Evolutionary conservation across 2,888 invertebrate genomes (phyloP), one percentile per base, ranked within the genome.

Genomic region (Chironomus riparius): DNA sequence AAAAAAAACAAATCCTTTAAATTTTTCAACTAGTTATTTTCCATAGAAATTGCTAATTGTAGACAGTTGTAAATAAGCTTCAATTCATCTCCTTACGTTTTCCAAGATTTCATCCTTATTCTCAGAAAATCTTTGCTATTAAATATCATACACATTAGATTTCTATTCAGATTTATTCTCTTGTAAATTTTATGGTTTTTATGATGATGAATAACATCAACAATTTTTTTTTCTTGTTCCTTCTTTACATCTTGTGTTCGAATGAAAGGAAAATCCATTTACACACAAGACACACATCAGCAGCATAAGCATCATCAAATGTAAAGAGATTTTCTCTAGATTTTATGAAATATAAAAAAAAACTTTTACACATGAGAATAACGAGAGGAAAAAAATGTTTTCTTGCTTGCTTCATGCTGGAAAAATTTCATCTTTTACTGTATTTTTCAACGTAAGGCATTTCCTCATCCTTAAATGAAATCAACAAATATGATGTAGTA

Each of bases 181-280:
- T 61, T 71, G 71, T 71, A 56, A 71, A 71, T 71, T 56, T 50
- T 71, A 71, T 24, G 71, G 71, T 71, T 71, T 65, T 65, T 71
- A 22, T 56, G 56, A 50, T 71, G 71, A 24, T 56, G 65, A 65
- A 24, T 13, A 65, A 38, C 38, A 38, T 38, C 38, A 38, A 38
- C 38, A 38, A n/a, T 28, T 28, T 38, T 38, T 38, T 38, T 38
- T 38, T 38, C 38, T 38, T 38, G 10, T 38, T 38, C 38, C 38
- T 38, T 38, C 38, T 38, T 38, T 38, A 7, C 38, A 38, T 38
- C 38, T 65, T 21, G 13, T 65, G 13, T 65, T 24, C 21, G 56
- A 65, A 22, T 24, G 21, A 13, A 24, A 65, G 12, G 65, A 24
- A 65, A 65, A 65, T 65, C 65, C 65, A 65, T 6, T 65, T 65